Evolutionary conservation across 2,113 vertebrate genomes (phyloP), one percentile per base, ranked within the genome.

Genomic region (Oreotrochilus melanogaster): DNA sequence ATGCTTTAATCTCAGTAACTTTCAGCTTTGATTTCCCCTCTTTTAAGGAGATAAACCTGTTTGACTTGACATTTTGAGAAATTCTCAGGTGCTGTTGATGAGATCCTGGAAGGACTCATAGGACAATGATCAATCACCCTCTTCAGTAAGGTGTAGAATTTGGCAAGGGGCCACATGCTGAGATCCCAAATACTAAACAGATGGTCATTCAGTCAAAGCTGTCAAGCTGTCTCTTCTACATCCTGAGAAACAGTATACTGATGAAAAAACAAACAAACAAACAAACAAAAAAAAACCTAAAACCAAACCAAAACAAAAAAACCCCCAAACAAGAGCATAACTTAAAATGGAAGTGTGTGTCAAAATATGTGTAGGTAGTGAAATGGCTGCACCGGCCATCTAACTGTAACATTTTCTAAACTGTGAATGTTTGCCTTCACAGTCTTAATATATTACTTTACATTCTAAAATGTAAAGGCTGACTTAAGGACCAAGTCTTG

Each of bases 151-250:
- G n/a, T 3, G 16, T 42, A 51, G 51, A 62, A 58, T 42, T 85
- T 4, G 4, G 18, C 21, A 61, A 75, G 43, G 14, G 9, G 15
- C 3, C 28, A 31, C 12, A 35, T 0, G 2, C 3, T 74, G 43
- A 67, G 53, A 54, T n/a, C 70, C 23, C 51, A 11, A n/a, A 4
- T 14, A 24, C 37, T 18, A 18, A 70, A 28, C 7, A 31, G 13
- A 6, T 21, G 17, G 28, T 53, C 3, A 2, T 9, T 37, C 14
- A 85, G 42, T 33, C 30, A 58, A 24, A 71, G 24, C 18, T 33
- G 3, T 33, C 10, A 24, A 71, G 24, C 18, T 33, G 3, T 33
- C 10, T 50, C 19, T 58, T 86, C 57, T 54, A 28, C 2, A 9
- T 8, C 11, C 25, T 70, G 30, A 76, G 28, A 78, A 86, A 84